Evolutionary conservation across 2,113 vertebrate genomes (phyloP).

Genomic region (Arothron firmamentum): DNA sequence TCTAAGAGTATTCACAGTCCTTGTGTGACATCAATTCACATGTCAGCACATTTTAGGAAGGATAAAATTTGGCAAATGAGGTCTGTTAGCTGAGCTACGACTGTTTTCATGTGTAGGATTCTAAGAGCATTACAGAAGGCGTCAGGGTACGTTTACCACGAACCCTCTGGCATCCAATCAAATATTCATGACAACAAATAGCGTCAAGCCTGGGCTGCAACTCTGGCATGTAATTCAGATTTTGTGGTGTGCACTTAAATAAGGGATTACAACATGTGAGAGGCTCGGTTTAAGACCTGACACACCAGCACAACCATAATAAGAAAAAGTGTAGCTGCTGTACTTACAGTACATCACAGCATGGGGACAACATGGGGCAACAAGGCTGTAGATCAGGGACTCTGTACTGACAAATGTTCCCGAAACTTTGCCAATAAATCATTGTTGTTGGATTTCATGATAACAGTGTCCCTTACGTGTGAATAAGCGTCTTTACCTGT

Average conservation of each 20-base stretch:
- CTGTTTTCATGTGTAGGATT: slow-evolving; percentile 43
- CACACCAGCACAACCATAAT: slow-evolving; percentile 5
- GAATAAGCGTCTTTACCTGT: slow-evolving; percentile 75
- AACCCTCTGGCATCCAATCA: slow-evolving; percentile 61
- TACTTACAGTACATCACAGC: too few species aligned
- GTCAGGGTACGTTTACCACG: slow-evolving; percentile 59
- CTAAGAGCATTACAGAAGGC: slow-evolving; percentile 51
- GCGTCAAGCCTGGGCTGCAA: slow-evolving; percentile 51
- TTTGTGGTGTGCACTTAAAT: slow-evolving; percentile 58
- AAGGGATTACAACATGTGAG: slow-evolving; percentile 43
- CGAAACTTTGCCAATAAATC: neutral
- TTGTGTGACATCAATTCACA: slow-evolving; percentile 18
- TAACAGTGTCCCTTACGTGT: too few species aligned
- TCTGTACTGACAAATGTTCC: neutral
- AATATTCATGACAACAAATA: slow-evolving; percentile 76
- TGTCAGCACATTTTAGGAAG: slow-evolving; percentile 24
- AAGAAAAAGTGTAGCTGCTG: neutral
- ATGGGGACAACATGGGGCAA: too few species aligned
- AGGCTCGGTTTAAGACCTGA: slow-evolving; percentile 41
- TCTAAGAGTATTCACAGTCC: neutral
- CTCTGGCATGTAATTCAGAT: slow-evolving; percentile 56
- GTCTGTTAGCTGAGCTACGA: slow-evolving; percentile 6
- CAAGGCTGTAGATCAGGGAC: too few species aligned
- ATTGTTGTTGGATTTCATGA: too few species aligned
- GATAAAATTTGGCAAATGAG: slow-evolving; percentile 22